These are phyloP conservation scores for Cremastinae sp. DNA, from an alignment of 2,888 invertebrate genomes.

Conservation along the genomic window DNA sequence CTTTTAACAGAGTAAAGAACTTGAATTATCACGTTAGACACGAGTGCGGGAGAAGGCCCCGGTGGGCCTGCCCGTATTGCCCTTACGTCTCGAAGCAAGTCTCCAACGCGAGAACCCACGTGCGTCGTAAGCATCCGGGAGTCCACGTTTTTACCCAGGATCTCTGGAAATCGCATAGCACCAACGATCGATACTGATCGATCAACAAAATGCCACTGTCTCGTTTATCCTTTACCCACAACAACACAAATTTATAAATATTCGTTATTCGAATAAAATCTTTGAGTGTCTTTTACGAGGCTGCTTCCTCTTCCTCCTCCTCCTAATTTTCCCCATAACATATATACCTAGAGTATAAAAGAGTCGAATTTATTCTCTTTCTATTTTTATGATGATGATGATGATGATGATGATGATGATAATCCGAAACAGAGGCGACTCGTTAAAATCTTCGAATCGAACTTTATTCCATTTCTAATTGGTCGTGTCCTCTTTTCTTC, in stretches of 20 bases:
- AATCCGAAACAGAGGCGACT: too few relatives aligned
- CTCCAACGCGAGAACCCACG: constrained; percentile 68
- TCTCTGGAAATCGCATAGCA: constrained; percentile 51
- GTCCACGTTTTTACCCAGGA: constrained; percentile 65
- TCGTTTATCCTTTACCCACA: neutral
- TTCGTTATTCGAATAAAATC: too few relatives aligned
- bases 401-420: too few relatives aligned
- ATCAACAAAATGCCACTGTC: neutral
- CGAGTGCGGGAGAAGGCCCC: constrained; percentile 72
- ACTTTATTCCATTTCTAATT: too few relatives aligned
- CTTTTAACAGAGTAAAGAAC: constrained; percentile 73
- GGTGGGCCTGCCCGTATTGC: constrained; percentile 74
- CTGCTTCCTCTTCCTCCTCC: too few relatives aligned
- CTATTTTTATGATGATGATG: too few relatives aligned
- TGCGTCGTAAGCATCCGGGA: constrained; percentile 66
- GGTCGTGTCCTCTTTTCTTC: constrained; percentile 12
- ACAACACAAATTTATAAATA: constrained; percentile 29
- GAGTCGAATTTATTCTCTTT: too few relatives aligned
- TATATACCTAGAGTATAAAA: too few relatives aligned
- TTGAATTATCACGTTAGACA: constrained; percentile 72
- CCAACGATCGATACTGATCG: neutral
- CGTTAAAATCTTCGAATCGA: too few relatives aligned
- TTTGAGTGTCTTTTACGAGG: too few relatives aligned
- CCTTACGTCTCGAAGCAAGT: constrained; percentile 65
- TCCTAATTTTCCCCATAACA: too few relatives aligned